A percentile compares a stretch with the other conserved stretches of the same genome.
These are phyloP conservation scores for Melanostoma scalare DNA, from an alignment of 2,888 invertebrate genomes.

Conservation along the genomic window DNA sequence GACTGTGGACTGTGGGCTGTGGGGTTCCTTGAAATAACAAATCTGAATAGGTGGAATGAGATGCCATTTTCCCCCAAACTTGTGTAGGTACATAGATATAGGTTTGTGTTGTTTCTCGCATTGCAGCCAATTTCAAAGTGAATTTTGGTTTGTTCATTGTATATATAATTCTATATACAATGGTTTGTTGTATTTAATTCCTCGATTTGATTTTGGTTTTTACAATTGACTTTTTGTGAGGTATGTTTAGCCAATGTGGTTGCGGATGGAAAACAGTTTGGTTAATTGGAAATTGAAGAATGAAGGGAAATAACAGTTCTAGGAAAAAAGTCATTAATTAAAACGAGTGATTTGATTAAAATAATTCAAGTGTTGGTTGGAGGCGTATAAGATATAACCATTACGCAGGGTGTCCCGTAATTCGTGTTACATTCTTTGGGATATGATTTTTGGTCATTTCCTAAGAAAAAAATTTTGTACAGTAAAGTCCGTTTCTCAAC, in stretches of 20 bases:
- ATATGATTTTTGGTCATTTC: too few species aligned
- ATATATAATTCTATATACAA: too few species aligned
- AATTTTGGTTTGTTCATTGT: conserved; percentile 66
- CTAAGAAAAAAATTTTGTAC: too few species aligned
- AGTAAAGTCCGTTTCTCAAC: too few species aligned
- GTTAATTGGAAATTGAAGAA: conserved; percentile 55
- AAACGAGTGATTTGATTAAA: conserved; percentile 48
- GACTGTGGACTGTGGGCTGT: not conserved
- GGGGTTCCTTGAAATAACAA: too few species aligned
- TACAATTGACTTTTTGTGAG: conserved; percentile 53
- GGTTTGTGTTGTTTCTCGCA: conserved; percentile 44
- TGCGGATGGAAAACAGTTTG: conserved; percentile 42
- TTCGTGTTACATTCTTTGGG: too few species aligned
- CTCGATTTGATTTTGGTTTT: conserved; percentile 47
- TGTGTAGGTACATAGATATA: not conserved
- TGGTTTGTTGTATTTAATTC: conserved; percentile 67
- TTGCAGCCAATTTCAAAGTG: conserved; percentile 66
- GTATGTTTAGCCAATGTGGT: conserved; percentile 44
- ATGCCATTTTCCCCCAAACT: too few species aligned
- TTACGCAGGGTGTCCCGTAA: too few species aligned
- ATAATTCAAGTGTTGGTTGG: conserved; percentile 14
- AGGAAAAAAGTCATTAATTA: conserved; percentile 12
- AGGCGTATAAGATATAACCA: not conserved
- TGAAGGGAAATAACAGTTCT: not conserved
- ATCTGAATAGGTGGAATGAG: too few species aligned